phyloP scores from a whole-genome alignment of 2,797 vertebrate species.

The Toxotes lorentzi region DNA sequence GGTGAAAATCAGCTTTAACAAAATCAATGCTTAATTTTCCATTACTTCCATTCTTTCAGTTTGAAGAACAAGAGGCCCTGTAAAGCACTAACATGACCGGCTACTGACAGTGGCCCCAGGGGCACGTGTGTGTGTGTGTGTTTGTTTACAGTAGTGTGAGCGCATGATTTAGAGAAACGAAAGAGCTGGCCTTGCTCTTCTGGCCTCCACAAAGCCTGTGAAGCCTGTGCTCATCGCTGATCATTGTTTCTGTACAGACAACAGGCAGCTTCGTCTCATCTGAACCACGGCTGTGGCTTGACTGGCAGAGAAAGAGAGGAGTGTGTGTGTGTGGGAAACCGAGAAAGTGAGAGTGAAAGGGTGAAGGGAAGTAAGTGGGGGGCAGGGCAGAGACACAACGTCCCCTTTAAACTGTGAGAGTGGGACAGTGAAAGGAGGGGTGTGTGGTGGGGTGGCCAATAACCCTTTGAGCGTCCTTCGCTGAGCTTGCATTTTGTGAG shows the following conservation, averaged over 20 bases:
- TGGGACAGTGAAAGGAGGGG: conserved; percentile 42
- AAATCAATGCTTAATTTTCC: background rate
- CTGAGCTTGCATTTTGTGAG: conserved; percentile 82
- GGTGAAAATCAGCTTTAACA: background rate
- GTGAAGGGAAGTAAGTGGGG: conserved; percentile 37
- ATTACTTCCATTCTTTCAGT: no score
- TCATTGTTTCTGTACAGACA: conserved; percentile 71
- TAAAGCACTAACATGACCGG: conserved; percentile 42
- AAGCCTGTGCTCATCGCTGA: conserved; percentile 64
- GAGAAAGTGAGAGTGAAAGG: conserved; percentile 40
- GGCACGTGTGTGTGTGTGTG: background rate
- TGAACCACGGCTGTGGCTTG: conserved; percentile 44
- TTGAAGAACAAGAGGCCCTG: background rate
- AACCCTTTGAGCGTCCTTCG: conserved; percentile 68
- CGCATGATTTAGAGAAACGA: conserved; percentile 47
- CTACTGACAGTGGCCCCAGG: conserved; percentile 39
- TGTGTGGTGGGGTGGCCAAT: conserved; percentile 30
- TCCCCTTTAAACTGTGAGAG: conserved; percentile 47
- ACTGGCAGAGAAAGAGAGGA: conserved; percentile 49
- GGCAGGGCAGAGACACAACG: conserved; percentile 40
- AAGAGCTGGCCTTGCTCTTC: conserved; percentile 76
- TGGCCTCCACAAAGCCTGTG: conserved; percentile 70
- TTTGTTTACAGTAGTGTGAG: conserved; percentile 63
- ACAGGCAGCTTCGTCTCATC: conserved; percentile 62
- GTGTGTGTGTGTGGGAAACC: conserved; percentile 24